Evolutionary conservation across 2,113 vertebrate species (phyloP), one percentile per base, ranked within the genome.

Genomic region (Amphilophus citrinellus): DNA sequence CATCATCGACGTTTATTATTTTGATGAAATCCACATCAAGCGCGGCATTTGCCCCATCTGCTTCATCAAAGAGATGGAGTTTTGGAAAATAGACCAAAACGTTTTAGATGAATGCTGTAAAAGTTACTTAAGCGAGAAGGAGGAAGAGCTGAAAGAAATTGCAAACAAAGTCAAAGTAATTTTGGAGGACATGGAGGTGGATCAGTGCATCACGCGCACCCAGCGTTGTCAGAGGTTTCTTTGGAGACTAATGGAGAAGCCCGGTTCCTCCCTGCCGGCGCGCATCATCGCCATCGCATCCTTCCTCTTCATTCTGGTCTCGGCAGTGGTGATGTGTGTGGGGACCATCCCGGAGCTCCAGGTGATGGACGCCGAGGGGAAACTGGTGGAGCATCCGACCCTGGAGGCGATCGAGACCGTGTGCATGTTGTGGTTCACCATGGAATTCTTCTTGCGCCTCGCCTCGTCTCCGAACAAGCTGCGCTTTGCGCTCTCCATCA

Each of bases 21-120:
- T 98, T 3, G 98, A 97, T 11, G 97, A 99, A 91, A 96, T 99
- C 61, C 98, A 99, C 91, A 99, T 99, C 95, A 98, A 98, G 92
- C 96, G 96, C 82, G 98, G 98, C 7, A 97, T 99, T 80, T 99
- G 98, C 56, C 98, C 98, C 35, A 98, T 99, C 79, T 99, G 98
- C 86, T 99, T 99, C 95, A 96, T 97, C 89, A 98, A 97, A 85
- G 98, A 99, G 91, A 98, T 99, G 97, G 98, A 99, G 87, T 99
- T 99, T 94, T 99, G 98, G 98, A 99, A 97, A 95, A 98, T 99
- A 78, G 98, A 99, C 92, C 95, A 96, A 59, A 95, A 95, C 86
- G 98, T 97, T 87, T 88, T 99, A 85, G 98, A 99, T 44, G 97
- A 99, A 56, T 99, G 98, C 79, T 99, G 98, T 88, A 98, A 97